These are phyloP conservation scores for Istiophorus platypterus DNA, from an alignment of 2,113 vertebrate genomes.

Conservation along the genomic window DNA sequence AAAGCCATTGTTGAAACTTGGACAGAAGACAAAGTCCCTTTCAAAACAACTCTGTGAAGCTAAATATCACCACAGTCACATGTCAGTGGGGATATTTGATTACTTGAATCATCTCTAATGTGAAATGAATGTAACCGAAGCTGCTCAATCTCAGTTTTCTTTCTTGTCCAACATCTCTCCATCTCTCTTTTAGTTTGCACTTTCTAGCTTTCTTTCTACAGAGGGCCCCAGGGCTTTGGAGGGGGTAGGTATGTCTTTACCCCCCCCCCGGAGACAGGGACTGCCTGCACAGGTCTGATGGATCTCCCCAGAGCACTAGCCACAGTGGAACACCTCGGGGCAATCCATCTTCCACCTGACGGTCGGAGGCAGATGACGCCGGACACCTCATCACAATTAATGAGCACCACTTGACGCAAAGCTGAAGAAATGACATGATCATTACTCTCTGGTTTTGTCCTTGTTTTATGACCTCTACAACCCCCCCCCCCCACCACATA, in stretches of 20 bases:
- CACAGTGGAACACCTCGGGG: constrained; percentile 38
- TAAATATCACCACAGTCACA: not conserved
- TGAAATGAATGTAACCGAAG: constrained; percentile 23
- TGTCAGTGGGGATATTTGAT: constrained; percentile 1
- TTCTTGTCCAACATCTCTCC: not conserved
- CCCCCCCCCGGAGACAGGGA: not conserved
- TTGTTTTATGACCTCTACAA: constrained; percentile 65
- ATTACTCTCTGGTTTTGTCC: constrained; percentile 57
- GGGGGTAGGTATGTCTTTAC: not conserved
- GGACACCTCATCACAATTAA: constrained; percentile 62
- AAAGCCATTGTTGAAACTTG: constrained; percentile 9
- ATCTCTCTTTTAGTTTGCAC: not conserved
- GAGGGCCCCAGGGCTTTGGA: not conserved
- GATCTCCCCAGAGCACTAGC: constrained; percentile 55
- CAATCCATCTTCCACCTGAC: constrained; percentile 67
- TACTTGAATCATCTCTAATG: constrained; percentile 16
- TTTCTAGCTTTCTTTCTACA: too few relatives aligned
- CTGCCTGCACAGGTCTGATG: constrained; percentile 59
- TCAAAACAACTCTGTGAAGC: not conserved
- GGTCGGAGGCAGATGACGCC: constrained; percentile 60
- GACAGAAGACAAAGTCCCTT: not conserved
- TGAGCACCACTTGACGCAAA: constrained; percentile 62
- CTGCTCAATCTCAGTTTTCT: not conserved
- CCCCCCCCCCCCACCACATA: constrained; percentile 10
- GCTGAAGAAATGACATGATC: constrained; percentile 53